Conservation (phyloP, 1,140 invertebrate species). For the Akabosia matsudoensis region DNA sequence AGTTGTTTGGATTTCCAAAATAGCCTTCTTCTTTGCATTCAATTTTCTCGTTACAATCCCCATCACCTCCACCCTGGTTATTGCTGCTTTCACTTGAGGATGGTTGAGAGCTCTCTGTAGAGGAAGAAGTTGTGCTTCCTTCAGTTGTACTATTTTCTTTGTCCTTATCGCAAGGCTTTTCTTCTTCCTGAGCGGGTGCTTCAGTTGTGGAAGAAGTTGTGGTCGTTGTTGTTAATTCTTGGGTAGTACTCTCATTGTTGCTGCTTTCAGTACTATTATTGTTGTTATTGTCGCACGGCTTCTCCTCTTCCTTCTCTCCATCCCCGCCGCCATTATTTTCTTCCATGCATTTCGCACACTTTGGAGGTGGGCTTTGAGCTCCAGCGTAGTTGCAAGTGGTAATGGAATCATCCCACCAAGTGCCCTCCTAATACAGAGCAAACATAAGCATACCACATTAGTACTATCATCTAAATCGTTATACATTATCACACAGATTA, state of each 20-base stretch:
- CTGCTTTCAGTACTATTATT: slow-evolving; percentile 8
- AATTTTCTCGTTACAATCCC: slow-evolving; percentile 46
- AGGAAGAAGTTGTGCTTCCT: slow-evolving; percentile 25
- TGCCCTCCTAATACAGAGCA: slow-evolving; percentile 3
- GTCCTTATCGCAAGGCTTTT: slow-evolving; percentile 17
- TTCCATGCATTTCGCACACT: slow-evolving; percentile 30
- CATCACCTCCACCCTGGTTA: slow-evolving; percentile 37
- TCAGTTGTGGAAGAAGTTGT: background rate
- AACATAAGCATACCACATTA: background rate
- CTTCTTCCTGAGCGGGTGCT: background rate
- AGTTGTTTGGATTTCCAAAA: slow-evolving; percentile 46
- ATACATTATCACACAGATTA: background rate
- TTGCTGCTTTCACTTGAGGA: slow-evolving; percentile 18
- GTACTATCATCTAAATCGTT: background rate
- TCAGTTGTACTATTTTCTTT: too few species aligned
- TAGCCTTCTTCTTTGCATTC: slow-evolving; percentile 60
- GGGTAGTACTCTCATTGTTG: background rate
- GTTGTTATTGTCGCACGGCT: slow-evolving; percentile 17
- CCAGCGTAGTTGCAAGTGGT: slow-evolving; percentile 62
- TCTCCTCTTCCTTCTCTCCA: background rate
- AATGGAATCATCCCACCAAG: slow-evolving; percentile 17
- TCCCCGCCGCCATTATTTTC: background rate
- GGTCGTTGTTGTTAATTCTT: background rate
- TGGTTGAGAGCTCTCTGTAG: background rate
- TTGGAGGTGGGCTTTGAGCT: slow-evolving; percentile 48